A percentile compares a stretch with the other conserved stretches of the same genome.
phyloP scores from a whole-genome alignment of 1,140 invertebrate genomes.

The Listronotus oregonensis region DNA sequence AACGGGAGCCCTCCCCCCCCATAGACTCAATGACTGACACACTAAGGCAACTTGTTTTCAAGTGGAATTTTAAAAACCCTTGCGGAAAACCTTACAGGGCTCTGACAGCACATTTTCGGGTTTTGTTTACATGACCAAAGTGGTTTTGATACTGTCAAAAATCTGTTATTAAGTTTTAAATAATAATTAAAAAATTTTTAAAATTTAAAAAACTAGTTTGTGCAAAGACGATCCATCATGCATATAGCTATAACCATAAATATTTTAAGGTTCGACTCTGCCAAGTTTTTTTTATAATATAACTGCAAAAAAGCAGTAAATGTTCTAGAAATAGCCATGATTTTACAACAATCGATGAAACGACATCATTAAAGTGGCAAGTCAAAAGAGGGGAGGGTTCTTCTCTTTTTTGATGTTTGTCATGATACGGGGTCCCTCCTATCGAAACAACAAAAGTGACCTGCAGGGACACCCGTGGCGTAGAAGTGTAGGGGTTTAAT shows the following conservation, averaged over 20 bases:
- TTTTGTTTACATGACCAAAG: background rate
- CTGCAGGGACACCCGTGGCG: conserved; percentile 44
- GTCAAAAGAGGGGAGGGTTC: conserved; percentile 31
- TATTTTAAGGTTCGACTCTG: conserved; percentile 24
- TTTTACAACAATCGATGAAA: conserved; percentile 56
- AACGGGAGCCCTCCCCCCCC: conserved; percentile 38
- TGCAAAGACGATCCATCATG: conserved; percentile 30
- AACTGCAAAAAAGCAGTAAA: conserved; percentile 53
- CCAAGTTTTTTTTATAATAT: conserved; percentile 31
- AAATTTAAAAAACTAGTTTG: conserved; percentile 23
- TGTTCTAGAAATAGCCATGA: conserved; percentile 56
- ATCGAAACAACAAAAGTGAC: conserved; percentile 43
- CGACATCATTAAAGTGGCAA: conserved; percentile 46
- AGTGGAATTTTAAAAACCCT: conserved; percentile 56
- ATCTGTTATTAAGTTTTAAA: conserved; percentile 4
- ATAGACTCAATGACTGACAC: conserved; percentile 34
- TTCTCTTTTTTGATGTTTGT: conserved; percentile 31
- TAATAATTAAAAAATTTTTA: conserved; percentile 7
- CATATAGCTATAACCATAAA: conserved; percentile 30
- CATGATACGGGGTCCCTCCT: conserved; percentile 48
- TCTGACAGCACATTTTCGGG: conserved; percentile 16
- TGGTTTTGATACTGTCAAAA: conserved; percentile 9
- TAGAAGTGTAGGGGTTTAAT: conserved; percentile 65
- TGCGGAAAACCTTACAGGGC: conserved; percentile 40
- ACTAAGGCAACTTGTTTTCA: conserved; percentile 55